Conservation (phyloP, 2,888 invertebrate species). For the Adineta ricciae region DNA sequence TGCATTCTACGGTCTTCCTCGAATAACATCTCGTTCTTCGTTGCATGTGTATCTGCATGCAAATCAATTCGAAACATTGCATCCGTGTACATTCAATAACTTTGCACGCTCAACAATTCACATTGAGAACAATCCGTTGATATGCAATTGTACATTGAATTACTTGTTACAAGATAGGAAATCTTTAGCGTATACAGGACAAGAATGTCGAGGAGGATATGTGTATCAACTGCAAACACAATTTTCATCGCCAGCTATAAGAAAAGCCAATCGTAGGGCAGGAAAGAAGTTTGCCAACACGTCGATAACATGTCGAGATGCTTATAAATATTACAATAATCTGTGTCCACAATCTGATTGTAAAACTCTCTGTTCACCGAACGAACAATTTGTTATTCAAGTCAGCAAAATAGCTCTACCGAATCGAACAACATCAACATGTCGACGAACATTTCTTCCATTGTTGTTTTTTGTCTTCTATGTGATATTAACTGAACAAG, state of each 20-base stretch:
- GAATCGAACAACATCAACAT: neutral
- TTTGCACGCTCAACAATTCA: constrained; percentile 18
- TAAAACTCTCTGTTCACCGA: neutral
- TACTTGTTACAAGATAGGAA: neutral
- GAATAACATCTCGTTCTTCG: neutral
- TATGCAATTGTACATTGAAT: constrained; percentile 19
- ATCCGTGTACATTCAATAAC: neutral
- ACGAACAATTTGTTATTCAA: neutral
- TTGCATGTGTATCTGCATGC: neutral
- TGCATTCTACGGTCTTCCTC: neutral
- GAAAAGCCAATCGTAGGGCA: neutral
- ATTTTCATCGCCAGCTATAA: neutral
- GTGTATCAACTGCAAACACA: neutral
- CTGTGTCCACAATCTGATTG: neutral
- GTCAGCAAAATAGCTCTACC: neutral
- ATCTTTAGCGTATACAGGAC: neutral
- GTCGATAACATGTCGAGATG: neutral
- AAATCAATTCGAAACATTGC: neutral
- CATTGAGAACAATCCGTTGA: constrained; percentile 13
- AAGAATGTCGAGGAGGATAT: neutral
- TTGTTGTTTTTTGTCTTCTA: neutral
- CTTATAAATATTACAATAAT: constrained; percentile 2
- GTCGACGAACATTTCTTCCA: neutral
- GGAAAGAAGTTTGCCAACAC: neutral
- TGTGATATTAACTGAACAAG: neutral